phyloP scores from a whole-genome alignment of 2,113 vertebrate genomes.

The Aleadryas rufinucha region DNA sequence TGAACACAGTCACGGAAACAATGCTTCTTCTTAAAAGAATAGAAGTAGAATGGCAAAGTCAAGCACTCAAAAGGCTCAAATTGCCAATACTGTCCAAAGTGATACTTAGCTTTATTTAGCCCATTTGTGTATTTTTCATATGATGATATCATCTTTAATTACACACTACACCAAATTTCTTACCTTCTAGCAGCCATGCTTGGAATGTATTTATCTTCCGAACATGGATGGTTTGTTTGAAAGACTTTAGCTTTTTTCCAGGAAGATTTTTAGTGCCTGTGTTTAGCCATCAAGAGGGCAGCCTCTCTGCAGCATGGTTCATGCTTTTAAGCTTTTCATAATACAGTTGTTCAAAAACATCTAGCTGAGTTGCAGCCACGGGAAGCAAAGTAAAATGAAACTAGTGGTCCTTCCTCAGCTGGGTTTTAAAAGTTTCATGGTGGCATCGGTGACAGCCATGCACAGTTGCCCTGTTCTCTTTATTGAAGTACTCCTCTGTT shows the following conservation, averaged over 20 bases:
- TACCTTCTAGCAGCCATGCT: not conserved
- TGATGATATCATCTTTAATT: not conserved
- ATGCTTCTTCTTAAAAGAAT: not conserved
- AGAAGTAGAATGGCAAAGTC: not conserved
- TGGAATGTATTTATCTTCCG: not conserved
- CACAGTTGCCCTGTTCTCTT: not conserved
- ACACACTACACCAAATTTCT: not conserved
- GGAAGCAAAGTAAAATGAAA: not conserved
- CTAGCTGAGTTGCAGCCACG: not conserved
- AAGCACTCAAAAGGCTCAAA: not conserved
- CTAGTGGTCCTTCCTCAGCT: not conserved
- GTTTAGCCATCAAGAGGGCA: not conserved
- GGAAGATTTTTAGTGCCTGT: not conserved
- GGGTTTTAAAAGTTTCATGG: not conserved
- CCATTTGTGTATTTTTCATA: not conserved
- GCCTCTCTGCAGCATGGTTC: not conserved
- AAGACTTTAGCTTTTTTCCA: not conserved
- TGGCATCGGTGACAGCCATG: rapidly evolving
- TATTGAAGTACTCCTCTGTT: not conserved
- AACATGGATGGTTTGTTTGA: not conserved
- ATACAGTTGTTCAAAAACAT: not conserved
- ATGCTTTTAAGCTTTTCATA: not conserved
- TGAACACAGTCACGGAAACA: not conserved
- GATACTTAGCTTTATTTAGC: not conserved
- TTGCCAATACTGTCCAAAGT: not conserved